Conservation (phyloP, 2,113 vertebrate species). For the Ameiurus melas region DNA sequence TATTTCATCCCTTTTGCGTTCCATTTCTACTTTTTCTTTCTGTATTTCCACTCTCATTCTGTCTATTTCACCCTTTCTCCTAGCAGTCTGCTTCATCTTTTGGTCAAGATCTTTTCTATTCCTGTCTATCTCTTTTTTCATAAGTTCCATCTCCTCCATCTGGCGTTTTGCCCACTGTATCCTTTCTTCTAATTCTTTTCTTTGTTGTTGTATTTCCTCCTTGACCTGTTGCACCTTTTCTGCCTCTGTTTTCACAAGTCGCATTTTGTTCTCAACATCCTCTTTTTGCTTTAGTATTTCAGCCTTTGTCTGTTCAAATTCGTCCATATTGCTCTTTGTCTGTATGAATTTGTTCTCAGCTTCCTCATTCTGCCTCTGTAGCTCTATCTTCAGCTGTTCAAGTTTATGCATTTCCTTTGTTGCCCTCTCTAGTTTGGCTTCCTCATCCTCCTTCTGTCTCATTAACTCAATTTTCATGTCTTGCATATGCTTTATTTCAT, state of each 20-base stretch:
- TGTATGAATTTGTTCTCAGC: conserved; percentile 49
- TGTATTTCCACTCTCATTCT: conserved; percentile 48
- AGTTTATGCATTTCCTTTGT: conserved; percentile 34
- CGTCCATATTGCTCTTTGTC: conserved; percentile 47
- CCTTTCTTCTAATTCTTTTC: conserved; percentile 49
- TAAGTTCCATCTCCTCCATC: conserved; percentile 53
- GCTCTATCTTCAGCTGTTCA: conserved; percentile 26
- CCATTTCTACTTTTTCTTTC: conserved; percentile 48
- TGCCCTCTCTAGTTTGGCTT: conserved; percentile 40
- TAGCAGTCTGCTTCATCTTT: conserved; percentile 43
- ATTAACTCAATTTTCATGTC: conserved; percentile 56
- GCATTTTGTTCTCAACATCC: conserved; percentile 47
- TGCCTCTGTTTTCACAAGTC: conserved; percentile 45
- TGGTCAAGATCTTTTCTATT: conserved; percentile 50
- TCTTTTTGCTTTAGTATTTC: conserved; percentile 50
- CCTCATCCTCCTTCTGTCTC: conserved; percentile 47
- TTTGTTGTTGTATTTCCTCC: conserved; percentile 52
- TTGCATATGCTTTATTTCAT: conserved; percentile 60
- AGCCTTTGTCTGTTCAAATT: conserved; percentile 50
- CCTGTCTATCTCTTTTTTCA: conserved; percentile 51
- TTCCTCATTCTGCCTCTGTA: conserved; percentile 38
- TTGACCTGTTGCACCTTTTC: conserved; percentile 50
- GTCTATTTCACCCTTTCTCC: conserved; percentile 48
- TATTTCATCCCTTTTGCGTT: conserved; percentile 45
- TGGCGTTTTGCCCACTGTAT: conserved; percentile 48